phyloP scores from a whole-genome alignment of 2,888 invertebrate species.

The Latheticus oryzae region DNA sequence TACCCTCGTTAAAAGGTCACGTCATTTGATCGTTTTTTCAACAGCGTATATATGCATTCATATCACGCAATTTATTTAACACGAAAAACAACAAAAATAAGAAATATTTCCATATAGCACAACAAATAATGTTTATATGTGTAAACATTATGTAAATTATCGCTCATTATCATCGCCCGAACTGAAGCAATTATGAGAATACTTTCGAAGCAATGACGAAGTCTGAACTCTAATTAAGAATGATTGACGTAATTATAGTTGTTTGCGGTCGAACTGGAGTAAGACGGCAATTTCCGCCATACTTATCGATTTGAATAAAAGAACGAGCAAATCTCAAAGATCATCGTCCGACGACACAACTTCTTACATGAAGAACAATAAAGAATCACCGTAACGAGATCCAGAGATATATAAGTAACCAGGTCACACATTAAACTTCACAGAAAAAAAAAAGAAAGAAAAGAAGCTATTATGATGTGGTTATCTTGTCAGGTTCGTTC shows the following conservation, averaged over 20 bases:
- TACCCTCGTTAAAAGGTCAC: constrained; percentile 23
- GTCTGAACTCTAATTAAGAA: constrained; percentile 21
- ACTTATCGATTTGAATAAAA: constrained; percentile 15
- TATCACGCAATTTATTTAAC: constrained; percentile 30
- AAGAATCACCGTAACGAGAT: constrained; percentile 42
- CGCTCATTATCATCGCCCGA: constrained; percentile 27
- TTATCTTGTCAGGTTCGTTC: constrained; percentile 48
- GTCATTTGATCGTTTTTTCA: constrained; percentile 20
- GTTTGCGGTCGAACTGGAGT: constrained; percentile 26
- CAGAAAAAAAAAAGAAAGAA: constrained; percentile 13
- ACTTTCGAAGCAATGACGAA: constrained; percentile 27
- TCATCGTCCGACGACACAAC: constrained; percentile 17
- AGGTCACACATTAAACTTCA: constrained; percentile 46
- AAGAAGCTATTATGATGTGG: constrained; percentile 31
- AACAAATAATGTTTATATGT: constrained; percentile 22
- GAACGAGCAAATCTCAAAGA: constrained; percentile 5
- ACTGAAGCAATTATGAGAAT: constrained; percentile 18
- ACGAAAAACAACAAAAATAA: constrained; percentile 12
- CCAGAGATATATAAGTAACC: constrained; percentile 45
- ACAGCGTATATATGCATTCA: constrained; percentile 11
- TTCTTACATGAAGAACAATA: constrained; percentile 33
- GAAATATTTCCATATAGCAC: constrained; percentile 24
- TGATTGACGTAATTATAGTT: constrained; percentile 28
- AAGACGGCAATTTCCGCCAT: constrained; percentile 18
- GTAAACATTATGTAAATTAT: constrained; percentile 30